Percentiles rank a stretch among this genome's conserved stretches.
These are phyloP conservation scores for Euglossa dilemma DNA, from an alignment of 1,140 invertebrate genomes.

Conservation along the genomic window DNA sequence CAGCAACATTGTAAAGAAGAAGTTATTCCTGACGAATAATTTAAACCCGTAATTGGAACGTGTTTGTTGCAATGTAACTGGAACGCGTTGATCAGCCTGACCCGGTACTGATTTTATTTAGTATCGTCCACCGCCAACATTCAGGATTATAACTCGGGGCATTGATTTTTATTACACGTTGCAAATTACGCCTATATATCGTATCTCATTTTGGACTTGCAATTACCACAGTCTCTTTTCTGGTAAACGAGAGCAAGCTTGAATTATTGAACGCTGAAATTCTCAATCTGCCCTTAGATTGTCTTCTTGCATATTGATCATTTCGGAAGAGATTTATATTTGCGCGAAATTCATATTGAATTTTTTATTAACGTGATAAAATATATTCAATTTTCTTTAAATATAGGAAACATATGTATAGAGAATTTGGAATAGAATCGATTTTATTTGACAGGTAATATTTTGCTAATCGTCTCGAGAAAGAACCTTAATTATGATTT, in stretches of 20 bases:
- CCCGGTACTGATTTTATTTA: slow-evolving; percentile 15
- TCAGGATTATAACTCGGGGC: neutral
- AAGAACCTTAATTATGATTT: no score
- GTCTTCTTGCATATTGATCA: no score
- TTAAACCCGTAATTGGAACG: neutral
- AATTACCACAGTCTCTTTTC: neutral
- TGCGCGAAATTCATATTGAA: no score
- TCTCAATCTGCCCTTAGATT: no score
- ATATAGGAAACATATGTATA: no score
- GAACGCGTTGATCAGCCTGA: slow-evolving; percentile 4
- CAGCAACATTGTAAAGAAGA: neutral
- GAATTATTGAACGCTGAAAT: neutral
- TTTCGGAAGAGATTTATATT: no score
- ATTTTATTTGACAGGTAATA: no score
- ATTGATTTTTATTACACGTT: slow-evolving; percentile 1
- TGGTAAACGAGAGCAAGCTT: neutral
- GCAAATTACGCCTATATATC: neutral
- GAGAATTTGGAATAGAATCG: no score
- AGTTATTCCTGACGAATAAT: neutral
- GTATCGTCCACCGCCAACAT: neutral
- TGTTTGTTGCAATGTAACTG: slow-evolving; percentile 1
- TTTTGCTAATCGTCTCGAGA: no score
- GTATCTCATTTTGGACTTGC: neutral
- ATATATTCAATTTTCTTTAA: no score
- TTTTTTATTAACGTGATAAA: no score